Evolutionary conservation across 2,888 invertebrate species (phyloP).

Genomic region (Eulithis testata): DNA sequence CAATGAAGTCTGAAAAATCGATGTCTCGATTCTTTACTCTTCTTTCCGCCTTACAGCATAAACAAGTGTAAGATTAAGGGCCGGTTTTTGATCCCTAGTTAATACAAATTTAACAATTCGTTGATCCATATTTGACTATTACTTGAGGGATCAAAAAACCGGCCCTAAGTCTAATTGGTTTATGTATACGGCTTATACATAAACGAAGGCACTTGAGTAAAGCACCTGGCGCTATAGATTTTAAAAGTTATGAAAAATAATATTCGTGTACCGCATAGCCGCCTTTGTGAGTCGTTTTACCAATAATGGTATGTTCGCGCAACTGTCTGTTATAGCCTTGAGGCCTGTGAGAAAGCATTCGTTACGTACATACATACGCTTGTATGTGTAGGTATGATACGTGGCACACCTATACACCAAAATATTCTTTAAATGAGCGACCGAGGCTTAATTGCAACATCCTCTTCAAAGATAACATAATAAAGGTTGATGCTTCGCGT

Average conservation of each 20-base stretch:
- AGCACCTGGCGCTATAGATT: not conserved
- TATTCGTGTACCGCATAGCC: conserved; percentile 7
- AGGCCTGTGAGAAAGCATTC: conserved; percentile 62
- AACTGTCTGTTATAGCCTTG: conserved; percentile 63
- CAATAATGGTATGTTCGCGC: conserved; percentile 63
- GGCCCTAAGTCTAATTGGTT: too few relatives aligned
- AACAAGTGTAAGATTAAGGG: too few relatives aligned
- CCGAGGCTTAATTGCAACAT: conserved; percentile 56
- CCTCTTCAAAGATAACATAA: conserved; percentile 45
- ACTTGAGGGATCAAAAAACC: too few relatives aligned
- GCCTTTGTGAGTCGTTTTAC: conserved; percentile 51
- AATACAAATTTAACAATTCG: too few relatives aligned
- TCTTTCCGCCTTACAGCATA: too few relatives aligned
- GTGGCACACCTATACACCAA: conserved; percentile 50
- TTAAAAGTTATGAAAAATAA: conserved; percentile 13
- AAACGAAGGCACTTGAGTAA: not conserved
- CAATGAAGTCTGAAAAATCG: too few relatives aligned
- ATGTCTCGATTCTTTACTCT: too few relatives aligned
- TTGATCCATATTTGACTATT: too few relatives aligned
- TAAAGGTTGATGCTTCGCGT: conserved; percentile 28
- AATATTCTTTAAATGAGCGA: conserved; percentile 55
- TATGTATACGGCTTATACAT: too few relatives aligned
- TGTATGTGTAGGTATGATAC: conserved; percentile 41
- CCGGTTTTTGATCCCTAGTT: too few relatives aligned
- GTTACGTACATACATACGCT: conserved; percentile 47